Evolutionary conservation across 2,113 vertebrate genomes (phyloP), one percentile per base, ranked within the genome.

Genomic region (Eurypyga helias): DNA sequence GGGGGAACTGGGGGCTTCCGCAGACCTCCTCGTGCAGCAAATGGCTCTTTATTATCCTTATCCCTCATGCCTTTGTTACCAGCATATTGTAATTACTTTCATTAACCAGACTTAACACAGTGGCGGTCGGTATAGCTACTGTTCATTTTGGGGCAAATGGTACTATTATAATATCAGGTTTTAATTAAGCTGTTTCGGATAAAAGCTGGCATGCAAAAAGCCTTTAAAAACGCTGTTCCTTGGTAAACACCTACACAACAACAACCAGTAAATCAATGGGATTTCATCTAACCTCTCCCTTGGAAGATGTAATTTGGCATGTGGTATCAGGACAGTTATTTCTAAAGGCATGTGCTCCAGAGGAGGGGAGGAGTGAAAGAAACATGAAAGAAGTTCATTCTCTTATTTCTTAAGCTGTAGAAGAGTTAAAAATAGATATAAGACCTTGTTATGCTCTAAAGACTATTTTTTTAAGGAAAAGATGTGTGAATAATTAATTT

Each of bases 131-230:
- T 80, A 62, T 67, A 72, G 69, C 91, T 95, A 76, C 87, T 94
- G 87, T 95, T 97, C 83, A 38, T 79, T 95, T 79, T 57, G 81
- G 91, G 89, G 66, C 41, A 94, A 96, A 82, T 49, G 36, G 70
- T 89, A 33, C 77, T 79, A 10, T 91, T 95, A 65, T 46, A 93
- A 72, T 82, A 94, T 46, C 80, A 82, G 69, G 52, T 87, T 96
- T 97, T 96, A 95, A 96, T 96, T 96, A 97, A 91, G 38, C 65
- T 64, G 36, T 49, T 95, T 54, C 69, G 46, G 86, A 85, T 91
- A 83, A 93, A 95, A 89, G 38, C 86, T 89, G 84, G n/a, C 66
- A 36, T 36, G 45, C 65, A 95, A 73, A 96, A 92, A 89, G 49
- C 86, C 38, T 71, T 92, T 82, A 58, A 25, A 95, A 94, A 89